Conservation (phyloP, 2,113 vertebrate genomes). For the Formicarius rufipectus region DNA sequence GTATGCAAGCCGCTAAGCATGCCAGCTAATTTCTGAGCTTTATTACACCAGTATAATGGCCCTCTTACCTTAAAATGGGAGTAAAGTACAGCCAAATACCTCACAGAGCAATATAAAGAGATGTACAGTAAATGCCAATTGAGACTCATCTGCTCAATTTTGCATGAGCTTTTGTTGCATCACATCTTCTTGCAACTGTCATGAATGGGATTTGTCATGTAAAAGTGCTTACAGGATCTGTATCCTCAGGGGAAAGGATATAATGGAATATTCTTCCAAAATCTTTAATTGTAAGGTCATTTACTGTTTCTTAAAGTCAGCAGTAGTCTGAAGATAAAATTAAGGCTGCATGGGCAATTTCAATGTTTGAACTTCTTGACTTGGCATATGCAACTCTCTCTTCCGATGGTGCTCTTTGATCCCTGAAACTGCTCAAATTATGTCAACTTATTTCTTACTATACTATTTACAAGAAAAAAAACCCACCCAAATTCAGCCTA, state of each 20-base stretch:
- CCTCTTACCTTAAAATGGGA: not conserved
- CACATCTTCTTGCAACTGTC: not conserved
- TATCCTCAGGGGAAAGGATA: not conserved
- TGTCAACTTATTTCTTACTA: not conserved
- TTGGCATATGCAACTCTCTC: not conserved
- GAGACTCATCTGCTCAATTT: not conserved
- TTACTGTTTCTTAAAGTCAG: not conserved
- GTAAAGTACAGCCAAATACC: slow-evolving; percentile 1
- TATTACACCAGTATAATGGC: not conserved
- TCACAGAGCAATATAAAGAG: not conserved
- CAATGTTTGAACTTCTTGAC: not conserved
- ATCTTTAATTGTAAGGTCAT: not conserved
- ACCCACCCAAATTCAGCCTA: not conserved
- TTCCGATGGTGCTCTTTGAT: not conserved
- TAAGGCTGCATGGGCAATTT: not conserved
- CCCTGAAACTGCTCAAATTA: not conserved
- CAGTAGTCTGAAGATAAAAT: not conserved
- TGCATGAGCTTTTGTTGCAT: not conserved
- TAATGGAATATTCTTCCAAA: not conserved
- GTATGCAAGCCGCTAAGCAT: not conserved
- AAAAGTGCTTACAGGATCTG: not conserved
- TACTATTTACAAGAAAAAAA: not conserved
- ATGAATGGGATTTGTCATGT: not conserved
- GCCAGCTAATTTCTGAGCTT: not conserved
- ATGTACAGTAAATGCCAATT: not conserved